Conservation (phyloP, 2,888 invertebrate genomes). For the Salticus scenicus region DNA sequence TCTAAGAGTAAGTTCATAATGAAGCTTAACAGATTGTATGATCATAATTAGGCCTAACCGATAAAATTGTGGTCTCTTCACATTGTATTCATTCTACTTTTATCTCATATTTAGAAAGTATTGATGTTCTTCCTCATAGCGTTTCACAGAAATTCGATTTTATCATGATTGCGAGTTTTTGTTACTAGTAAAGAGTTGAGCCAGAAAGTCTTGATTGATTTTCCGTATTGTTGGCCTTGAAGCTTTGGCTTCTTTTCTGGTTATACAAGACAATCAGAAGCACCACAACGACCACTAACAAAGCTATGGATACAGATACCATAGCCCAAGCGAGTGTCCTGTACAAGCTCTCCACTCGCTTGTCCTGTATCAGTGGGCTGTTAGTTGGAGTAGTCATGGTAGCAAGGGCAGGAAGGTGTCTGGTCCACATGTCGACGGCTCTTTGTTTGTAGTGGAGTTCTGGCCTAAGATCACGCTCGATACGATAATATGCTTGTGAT, state of each 20-base stretch:
- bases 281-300: constrained; percentile 70
- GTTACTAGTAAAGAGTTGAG: constrained; percentile 58
- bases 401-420: constrained; percentile 66
- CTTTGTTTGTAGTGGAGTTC: constrained; percentile 65
- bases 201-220: constrained; percentile 65
- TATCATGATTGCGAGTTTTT: background rate
- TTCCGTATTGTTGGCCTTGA: constrained; percentile 68
- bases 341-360: constrained; percentile 65
- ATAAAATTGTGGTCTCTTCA: no score
- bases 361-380: constrained; percentile 52
- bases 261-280: constrained; percentile 71
- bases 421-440: constrained; percentile 70
- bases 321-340: constrained; percentile 72
- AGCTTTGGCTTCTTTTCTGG: constrained; percentile 72
- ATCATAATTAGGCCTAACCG: no score
- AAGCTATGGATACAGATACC: constrained; percentile 71
- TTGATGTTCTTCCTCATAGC: no score
- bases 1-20: no score
- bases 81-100: no score
- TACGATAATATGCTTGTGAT: constrained; percentile 67
- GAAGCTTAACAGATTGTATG: no score
- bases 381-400: constrained; percentile 49
- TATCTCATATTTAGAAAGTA: no score
- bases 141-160: background rate
- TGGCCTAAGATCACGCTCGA: constrained; percentile 61